phyloP scores from a whole-genome alignment of 2,797 vertebrate species.

The Chrosomus eos region DNA sequence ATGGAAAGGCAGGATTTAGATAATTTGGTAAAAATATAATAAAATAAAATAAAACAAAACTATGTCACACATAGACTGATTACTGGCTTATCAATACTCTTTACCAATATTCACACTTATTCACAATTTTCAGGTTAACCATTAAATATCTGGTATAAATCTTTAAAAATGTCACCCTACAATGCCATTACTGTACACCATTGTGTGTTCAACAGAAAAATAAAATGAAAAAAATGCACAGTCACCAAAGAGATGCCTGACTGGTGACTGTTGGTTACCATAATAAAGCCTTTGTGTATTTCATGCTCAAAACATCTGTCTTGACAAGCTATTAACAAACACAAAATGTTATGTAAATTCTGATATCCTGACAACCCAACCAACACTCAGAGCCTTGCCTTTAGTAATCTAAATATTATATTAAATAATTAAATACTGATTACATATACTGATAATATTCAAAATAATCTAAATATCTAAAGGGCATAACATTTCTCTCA shows the following conservation, averaged over 20 bases:
- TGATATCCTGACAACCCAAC: not conserved
- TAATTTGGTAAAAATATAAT: not conserved
- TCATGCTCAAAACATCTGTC: not conserved
- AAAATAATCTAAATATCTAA: not conserved
- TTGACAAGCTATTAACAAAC: not conserved
- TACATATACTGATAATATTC: not conserved
- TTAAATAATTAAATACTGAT: slow-evolving; percentile 4
- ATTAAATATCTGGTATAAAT: not conserved
- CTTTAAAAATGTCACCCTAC: not conserved
- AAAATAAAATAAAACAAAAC: not conserved
- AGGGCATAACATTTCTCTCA: slow-evolving; percentile 17
- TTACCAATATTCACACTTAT: not conserved
- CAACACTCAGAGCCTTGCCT: not conserved
- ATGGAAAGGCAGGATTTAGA: not conserved
- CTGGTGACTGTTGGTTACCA: not conserved
- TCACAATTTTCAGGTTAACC: not conserved
- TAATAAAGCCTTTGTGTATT: not conserved
- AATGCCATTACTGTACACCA: not conserved
- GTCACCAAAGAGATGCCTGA: not conserved
- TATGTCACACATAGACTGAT: not conserved
- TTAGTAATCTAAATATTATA: not conserved
- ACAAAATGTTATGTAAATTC: not conserved
- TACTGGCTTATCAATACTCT: not conserved
- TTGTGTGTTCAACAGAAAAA: not conserved
- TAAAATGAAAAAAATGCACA: not conserved